Conservation (phyloP, 2,113 vertebrate genomes). For the Halichoeres trimaculatus region DNA sequence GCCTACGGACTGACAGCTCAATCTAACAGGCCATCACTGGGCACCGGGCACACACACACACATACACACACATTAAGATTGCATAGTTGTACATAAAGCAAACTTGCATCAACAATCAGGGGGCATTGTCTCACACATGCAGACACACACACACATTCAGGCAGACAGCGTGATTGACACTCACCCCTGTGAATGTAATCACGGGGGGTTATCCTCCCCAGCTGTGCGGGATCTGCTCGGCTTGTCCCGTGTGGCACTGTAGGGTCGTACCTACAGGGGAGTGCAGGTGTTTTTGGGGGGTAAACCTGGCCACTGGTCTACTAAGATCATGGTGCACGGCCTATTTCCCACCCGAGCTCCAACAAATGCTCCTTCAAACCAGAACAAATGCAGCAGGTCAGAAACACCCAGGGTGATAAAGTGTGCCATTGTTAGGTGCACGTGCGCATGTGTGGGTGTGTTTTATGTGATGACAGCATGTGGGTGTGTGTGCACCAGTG, state of each 20-base stretch:
- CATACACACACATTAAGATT: conserved; percentile 34
- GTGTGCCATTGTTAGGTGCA: background rate
- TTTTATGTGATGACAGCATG: conserved; percentile 44
- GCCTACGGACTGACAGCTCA: conserved; percentile 97
- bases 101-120: conserved; percentile 83
- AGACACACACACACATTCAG: conserved; percentile 67
- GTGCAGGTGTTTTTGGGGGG: conserved; percentile 82
- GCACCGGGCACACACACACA: conserved; percentile 71
- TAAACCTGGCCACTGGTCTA: conserved; percentile 86
- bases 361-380: background rate
- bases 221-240: conserved; percentile 88
- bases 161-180: conserved; percentile 90
- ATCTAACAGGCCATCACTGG: conserved; percentile 97
- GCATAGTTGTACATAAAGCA: conserved; percentile 70
- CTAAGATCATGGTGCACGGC: conserved; percentile 83
- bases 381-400: conserved; percentile 10
- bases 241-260: conserved; percentile 74
- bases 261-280: conserved; percentile 80
- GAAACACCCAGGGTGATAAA: conserved; percentile 3
- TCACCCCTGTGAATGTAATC: conserved; percentile 85
- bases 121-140: conserved; percentile 89
- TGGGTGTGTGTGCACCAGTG: conserved; percentile 9
- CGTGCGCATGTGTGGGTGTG: conserved; percentile 3
- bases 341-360: conserved; percentile 1
- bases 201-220: conserved; percentile 92